Conservation (phyloP, 2,113 vertebrate genomes). For the Excalfactoria chinensis region DNA sequence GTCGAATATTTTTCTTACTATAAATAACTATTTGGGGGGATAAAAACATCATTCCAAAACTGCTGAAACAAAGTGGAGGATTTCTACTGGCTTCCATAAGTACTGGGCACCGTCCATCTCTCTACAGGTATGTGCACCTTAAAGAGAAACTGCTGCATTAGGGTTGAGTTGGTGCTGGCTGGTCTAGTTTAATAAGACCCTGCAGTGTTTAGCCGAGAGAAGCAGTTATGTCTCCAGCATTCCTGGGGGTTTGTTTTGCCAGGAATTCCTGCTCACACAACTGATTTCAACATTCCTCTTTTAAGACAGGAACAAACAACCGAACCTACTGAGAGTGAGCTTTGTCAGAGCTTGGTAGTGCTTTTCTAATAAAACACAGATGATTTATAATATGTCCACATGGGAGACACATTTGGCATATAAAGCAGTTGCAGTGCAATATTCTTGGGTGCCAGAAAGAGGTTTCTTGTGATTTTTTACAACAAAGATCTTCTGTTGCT, state of each 20-base stretch:
- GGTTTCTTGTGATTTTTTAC: conserved; percentile 37
- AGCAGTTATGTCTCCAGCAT: conserved; percentile 42
- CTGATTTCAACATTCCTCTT: conserved; percentile 55
- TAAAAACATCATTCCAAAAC: background rate
- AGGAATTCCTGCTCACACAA: conserved; percentile 46
- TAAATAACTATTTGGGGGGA: background rate
- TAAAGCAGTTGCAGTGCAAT: conserved; percentile 29
- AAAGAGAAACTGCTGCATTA: background rate
- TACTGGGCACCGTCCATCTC: background rate
- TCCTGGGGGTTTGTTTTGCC: conserved; percentile 36
- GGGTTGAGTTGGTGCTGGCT: background rate
- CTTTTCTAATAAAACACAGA: conserved; percentile 61
- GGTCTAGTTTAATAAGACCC: background rate
- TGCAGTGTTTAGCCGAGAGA: conserved; percentile 44
- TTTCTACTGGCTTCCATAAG: background rate
- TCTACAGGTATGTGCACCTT: background rate
- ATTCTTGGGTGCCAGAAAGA: conserved; percentile 57
- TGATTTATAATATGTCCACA: conserved; percentile 67
- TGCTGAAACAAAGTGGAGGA: background rate
- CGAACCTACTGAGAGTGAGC: conserved; percentile 47
- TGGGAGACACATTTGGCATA: conserved; percentile 17
- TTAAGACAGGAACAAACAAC: conserved; percentile 41
- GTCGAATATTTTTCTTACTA: background rate
- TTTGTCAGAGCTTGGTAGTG: conserved; percentile 54
- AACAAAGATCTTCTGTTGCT: conserved; percentile 46